Evolutionary conservation across 2,888 invertebrate genomes (phyloP), one percentile per base, ranked within the genome.

Genomic region (Cheilosia grossa): DNA sequence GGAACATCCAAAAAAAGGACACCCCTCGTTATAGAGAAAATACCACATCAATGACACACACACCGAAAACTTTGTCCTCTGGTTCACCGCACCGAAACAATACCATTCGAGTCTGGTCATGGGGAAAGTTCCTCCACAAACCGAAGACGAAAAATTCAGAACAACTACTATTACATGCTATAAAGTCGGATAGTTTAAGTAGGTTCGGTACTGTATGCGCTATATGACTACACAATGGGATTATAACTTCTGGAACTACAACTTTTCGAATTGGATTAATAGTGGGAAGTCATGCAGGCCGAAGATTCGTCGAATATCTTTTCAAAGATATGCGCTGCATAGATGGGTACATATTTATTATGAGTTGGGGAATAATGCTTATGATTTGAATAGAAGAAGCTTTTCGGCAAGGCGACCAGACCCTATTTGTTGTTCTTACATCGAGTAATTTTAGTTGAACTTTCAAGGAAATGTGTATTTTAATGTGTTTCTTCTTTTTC

Each of bases 211-310:
- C 37, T 4, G 27, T n/a, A 3, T 13, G 10, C 1, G 13, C 3
- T 37, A 37, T 2, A 13, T 1, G 13, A 13, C 13, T 44, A 47
- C 24, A 59, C 51, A 44, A 2, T 61, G n/a, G 15, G 58, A 80
- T 59, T 73, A 47, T n/a, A 51, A 33, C 37, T 37, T 37, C 1
- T 4, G 37, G 19, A 72, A 30, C n/a, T 21, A n/a, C 51, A 79
- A 79, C 30, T 73, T 80, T 73, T 80, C 61, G 44, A 53, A 73
- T 80, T 80, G 73, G 74, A 73, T 74, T 67, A 67, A 73, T 54
- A 30, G 44, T 47, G 19, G 33, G 40, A n/a, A 53, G 40, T 53
- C 56, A 72, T 49, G 78, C 19, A n/a, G 33, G 6, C 9, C 27
- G 53, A 63, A 56, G 47, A 17, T 54, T 9, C 42, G 10, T 21